Conservation (phyloP, 2,113 vertebrate species). For the Crocuta crocuta region DNA sequence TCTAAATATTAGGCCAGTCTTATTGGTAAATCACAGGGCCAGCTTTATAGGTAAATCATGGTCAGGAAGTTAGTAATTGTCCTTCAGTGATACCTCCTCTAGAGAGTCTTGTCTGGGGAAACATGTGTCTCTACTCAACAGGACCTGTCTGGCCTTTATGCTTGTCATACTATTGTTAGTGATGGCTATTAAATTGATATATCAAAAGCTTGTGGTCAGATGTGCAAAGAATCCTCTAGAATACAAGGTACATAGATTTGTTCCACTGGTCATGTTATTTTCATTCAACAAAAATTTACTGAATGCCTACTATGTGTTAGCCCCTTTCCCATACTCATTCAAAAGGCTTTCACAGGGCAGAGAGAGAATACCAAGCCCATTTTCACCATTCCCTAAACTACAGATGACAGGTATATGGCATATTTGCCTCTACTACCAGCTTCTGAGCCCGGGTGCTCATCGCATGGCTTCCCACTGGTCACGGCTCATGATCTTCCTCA, state of each 20-base stretch:
- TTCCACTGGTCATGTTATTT: background rate
- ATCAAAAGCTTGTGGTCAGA: background rate
- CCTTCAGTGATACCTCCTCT: background rate
- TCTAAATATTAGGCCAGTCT: background rate
- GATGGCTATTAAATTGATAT: background rate
- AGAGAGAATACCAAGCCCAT: background rate
- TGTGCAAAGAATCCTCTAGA: slow-evolving; percentile 10
- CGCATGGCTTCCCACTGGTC: background rate
- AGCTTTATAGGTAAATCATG: background rate
- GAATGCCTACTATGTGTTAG: background rate
- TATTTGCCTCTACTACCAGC: background rate
- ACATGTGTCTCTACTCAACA: background rate
- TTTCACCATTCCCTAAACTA: background rate
- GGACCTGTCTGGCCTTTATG: background rate
- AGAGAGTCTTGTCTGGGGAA: background rate
- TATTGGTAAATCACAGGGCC: background rate
- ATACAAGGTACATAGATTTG: background rate
- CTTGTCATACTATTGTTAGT: background rate
- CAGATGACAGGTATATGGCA: background rate
- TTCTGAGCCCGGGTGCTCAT: background rate
- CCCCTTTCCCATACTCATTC: background rate
- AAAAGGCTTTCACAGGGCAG: background rate
- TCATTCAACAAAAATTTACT: background rate
- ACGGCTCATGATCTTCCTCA: background rate
- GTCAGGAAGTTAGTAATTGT: background rate